These are phyloP conservation scores for Brachirus orientalis DNA, from an alignment of 2,113 vertebrate species.

Conservation along the genomic window DNA sequence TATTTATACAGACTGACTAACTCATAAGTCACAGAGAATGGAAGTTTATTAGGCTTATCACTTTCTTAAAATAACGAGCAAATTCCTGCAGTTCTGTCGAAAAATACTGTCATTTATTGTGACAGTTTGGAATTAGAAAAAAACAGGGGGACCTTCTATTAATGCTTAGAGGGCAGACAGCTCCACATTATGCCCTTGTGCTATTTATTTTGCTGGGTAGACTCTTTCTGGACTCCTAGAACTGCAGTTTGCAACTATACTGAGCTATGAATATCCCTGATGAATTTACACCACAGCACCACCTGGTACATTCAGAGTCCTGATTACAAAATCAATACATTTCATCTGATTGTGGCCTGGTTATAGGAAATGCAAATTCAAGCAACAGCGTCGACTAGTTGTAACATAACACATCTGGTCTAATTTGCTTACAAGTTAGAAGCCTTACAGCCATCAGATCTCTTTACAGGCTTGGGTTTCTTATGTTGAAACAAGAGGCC, in stretches of 20 bases:
- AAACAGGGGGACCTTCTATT: not conserved
- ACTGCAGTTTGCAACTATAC: constrained; percentile 3
- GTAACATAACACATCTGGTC: constrained; percentile 57
- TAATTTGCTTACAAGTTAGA: constrained; percentile 61
- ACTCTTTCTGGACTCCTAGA: not conserved
- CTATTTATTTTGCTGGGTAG: not conserved
- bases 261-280: constrained; percentile 16
- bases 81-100: not conserved
- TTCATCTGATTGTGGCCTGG: not conserved
- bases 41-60: not conserved
- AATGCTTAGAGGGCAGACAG: not conserved
- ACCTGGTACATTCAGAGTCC: not conserved
- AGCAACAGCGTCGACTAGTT: not conserved
- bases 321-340: constrained; percentile 15
- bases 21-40: constrained; percentile 1
- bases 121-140: not conserved
- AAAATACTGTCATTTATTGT: not conserved
- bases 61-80: not conserved
- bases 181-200: not conserved
- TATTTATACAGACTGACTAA: not conserved
- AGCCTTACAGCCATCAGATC: constrained; percentile 26
- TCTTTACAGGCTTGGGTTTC: constrained; percentile 41
- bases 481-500: constrained; percentile 1
- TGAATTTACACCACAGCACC: not conserved
- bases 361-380: constrained; percentile 11